These are phyloP conservation scores for Pseudococcus jackbeardsleyi DNA, from an alignment of 2,888 invertebrate genomes.

Conservation along the genomic window DNA sequence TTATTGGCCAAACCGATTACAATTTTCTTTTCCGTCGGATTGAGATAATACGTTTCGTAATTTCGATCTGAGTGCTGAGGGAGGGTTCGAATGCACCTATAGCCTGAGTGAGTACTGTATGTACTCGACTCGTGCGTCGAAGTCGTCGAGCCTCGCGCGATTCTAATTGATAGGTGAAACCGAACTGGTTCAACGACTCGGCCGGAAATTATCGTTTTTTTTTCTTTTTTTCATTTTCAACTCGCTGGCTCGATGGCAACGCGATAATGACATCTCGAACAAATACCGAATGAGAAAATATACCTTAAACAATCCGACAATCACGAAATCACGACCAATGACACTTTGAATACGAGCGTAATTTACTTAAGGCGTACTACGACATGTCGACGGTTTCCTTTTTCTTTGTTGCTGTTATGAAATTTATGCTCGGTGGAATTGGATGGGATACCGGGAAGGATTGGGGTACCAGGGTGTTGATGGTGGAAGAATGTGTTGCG, in stretches of 20 bases:
- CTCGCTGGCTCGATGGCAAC: constrained; percentile 28
- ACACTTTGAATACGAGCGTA: constrained; percentile 36
- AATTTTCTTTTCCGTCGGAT: neutral
- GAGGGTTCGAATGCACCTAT: neutral
- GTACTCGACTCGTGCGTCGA: neutral
- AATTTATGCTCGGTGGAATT: neutral
- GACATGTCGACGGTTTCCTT: constrained; percentile 31
- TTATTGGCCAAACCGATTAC: neutral
- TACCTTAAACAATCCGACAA: constrained; percentile 34
- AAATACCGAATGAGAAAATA: constrained; percentile 30
- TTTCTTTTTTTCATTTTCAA: neutral
- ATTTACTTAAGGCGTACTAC: constrained; percentile 30
- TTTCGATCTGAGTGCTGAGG: neutral
- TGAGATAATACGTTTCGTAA: neutral
- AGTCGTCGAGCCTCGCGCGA: neutral
- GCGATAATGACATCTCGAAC: constrained; percentile 42
- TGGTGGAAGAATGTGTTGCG: neutral
- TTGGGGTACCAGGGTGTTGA: neutral
- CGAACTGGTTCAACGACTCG: constrained; percentile 47
- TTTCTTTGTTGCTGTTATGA: constrained; percentile 40
- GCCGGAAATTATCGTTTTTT: constrained; percentile 44
- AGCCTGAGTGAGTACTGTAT: neutral
- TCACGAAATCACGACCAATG: constrained; percentile 47
- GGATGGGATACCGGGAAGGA: neutral
- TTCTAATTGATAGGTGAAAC: constrained; percentile 44